Evolutionary conservation across 1,140 invertebrate genomes (phyloP), one percentile per base, ranked within the genome.

Genomic region (Drosophila trapezifrons): DNA sequence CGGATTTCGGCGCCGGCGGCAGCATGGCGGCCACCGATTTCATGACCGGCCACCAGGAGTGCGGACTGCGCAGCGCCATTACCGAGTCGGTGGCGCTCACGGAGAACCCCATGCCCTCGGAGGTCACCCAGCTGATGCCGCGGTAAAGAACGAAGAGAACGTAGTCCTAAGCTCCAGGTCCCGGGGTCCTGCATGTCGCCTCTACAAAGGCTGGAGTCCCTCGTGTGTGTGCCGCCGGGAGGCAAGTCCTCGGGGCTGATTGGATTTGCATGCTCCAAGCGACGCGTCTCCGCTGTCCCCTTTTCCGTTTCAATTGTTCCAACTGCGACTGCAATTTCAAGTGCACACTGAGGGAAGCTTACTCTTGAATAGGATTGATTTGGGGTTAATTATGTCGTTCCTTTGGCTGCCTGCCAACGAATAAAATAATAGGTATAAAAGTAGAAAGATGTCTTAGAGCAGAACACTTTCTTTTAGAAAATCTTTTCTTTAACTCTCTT

Each of bases 71-170:
- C 35, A 90, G 90, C 63, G 83, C 70, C 17, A 43, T 84, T 2
- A 91, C 90, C 10, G 90, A 91, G 43, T 91, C 90, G 15, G 77
- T 91, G 45, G 90, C 87, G 10, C 76, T 91, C 18, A 92, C 91
- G 20, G 91, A 92, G 51, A 85, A 91, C 79, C 89, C 82, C 37
- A 87, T 90, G 83, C 65, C 86, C 32, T 73, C 75, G 20, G 91
- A 92, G 56, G 69, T 89, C 59, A 92, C 86, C 54, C 75, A 80
- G n/a, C 60, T 92, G 62, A 90, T 91, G 78, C 81, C 73, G 75
- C 84, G 84, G 78, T 91, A 91, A 91, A 90, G 60, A 51, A 58
- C 51, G 43, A 37, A 35, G 51, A 37, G 29, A 37, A 37, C 29
- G 20, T 47, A 54, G 20, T 22, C 45, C 20, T 47, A 49, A 42